phyloP scores from a whole-genome alignment of 1,140 invertebrate species.

The Teleogryllus occipitalis region DNA sequence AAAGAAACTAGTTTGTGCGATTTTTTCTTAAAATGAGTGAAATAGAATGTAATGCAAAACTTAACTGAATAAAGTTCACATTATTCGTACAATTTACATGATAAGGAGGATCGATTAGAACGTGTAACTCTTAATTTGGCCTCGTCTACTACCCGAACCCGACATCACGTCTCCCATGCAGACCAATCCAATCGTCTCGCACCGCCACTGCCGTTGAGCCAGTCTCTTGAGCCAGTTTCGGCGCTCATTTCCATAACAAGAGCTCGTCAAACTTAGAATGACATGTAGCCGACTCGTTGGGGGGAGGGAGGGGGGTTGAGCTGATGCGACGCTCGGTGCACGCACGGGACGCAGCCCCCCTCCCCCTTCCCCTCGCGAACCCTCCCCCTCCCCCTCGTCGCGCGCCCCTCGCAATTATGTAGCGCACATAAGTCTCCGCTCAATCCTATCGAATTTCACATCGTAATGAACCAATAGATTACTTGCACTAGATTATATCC shows the following conservation, averaged over 20 bases:
- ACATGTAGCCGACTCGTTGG: background rate
- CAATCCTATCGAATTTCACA: conserved; percentile 16
- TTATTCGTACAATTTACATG: too few relatives aligned
- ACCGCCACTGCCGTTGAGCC: too few relatives aligned
- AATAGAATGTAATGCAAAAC: too few relatives aligned
- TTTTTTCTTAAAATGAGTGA: too few relatives aligned
- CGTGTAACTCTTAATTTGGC: too few relatives aligned
- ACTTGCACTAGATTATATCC: conserved; percentile 19
- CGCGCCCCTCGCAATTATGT: background rate
- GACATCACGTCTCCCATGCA: too few relatives aligned
- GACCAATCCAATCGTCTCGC: too few relatives aligned
- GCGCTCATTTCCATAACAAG: background rate
- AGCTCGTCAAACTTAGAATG: background rate
- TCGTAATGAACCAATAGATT: conserved; percentile 21
- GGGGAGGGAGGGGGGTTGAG: background rate
- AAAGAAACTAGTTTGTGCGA: too few relatives aligned
- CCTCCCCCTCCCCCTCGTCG: background rate
- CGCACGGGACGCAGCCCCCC: too few relatives aligned
- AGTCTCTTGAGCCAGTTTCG: background rate
- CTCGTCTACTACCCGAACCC: too few relatives aligned
- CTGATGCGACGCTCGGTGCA: background rate
- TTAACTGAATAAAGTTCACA: too few relatives aligned
- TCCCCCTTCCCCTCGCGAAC: background rate
- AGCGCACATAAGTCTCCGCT: background rate
- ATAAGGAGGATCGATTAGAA: too few relatives aligned